Base-by-base conservation (phyloP, 1,140 invertebrate genomes). In the Mercenaria mercenaria region DNA sequence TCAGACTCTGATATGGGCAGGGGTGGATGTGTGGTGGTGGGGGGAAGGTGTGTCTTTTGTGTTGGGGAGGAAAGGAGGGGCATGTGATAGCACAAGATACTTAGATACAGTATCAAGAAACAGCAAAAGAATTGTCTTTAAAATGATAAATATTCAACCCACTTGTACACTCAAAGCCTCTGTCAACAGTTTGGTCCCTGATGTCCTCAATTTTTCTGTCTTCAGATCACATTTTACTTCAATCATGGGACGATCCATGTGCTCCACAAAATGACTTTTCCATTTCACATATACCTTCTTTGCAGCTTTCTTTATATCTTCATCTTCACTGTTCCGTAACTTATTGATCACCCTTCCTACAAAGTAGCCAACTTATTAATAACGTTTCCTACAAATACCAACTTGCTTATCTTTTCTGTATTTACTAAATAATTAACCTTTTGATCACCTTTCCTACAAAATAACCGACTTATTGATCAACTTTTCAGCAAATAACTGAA, bases 151-250 rank as follows among this genome's bases (percentile, higher is more conserved):
- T n/a, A n/a, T n/a, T n/a, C n/a, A 34, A 79, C 61, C 69, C 90
- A 93, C 94, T 91, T 93, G 90, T 47, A 92, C 50, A n/a, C 32
- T 41, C 32, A 95, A 61, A 26, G 93, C 92, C 4, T 93, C 92
- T 20, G 90, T 72, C 32, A 95, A 77, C 23, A 93, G 81, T 79
- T 91, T 91, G 61, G 90, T 91, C 3, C 92, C 94, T 69, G 90
- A 86, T 2, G 64, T 85, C 86, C 94, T 92, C 34, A 93, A 76
- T 64, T 89, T 92, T 67, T 95, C 93, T 72, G 93, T 92, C 69
- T 93, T 94, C 50, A 89, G 84, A 90, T 95, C 94, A 92, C 92
- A 94, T 67, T 91, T 94, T 15, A 95, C 94, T 88, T 95, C 94
- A 64, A 95, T 94, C 83, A 92, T 83, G 23, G 93, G 94, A 43